Evolutionary conservation across 2,113 vertebrate genomes (phyloP).

Genomic region (Fulica atra): DNA sequence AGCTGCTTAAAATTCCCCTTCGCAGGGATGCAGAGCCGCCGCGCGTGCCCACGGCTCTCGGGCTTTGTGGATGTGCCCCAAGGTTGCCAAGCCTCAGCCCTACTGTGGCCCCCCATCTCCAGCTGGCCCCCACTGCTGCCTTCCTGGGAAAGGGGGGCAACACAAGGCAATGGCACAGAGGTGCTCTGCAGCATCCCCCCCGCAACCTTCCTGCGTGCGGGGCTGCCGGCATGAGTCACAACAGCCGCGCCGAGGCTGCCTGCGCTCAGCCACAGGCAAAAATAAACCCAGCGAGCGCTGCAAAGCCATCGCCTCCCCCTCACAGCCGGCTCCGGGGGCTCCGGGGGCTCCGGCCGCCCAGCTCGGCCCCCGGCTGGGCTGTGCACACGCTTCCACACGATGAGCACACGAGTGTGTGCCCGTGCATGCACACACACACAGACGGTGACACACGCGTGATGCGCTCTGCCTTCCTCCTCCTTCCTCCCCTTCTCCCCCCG

Average conservation of each 20-base stretch:
- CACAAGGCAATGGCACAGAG: fast-evolving
- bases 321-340: not conserved
- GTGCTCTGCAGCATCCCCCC: not conserved
- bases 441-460: not conserved
- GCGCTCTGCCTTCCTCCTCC: not conserved
- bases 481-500: not conserved
- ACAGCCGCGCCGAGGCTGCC: not conserved
- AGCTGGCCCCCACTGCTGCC: fast-evolving
- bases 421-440: fast-evolving
- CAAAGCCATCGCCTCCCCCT: not conserved
- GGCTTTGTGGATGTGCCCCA: not conserved
- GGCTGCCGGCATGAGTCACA: not conserved
- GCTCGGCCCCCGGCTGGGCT: not conserved
- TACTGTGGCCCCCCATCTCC: not conserved
- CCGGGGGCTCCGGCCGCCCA: not conserved
- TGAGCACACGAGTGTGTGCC: not conserved
- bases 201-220: not conserved
- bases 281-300: not conserved
- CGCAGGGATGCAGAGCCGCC: fast-evolving
- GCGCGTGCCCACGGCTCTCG: not conserved
- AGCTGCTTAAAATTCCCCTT: not conserved
- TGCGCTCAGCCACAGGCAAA: not conserved
- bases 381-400: not conserved
- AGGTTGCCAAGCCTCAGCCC: not conserved
- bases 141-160: not conserved